Evolutionary conservation across 2,888 invertebrate genomes (phyloP).

Genomic region (Heliconius ismenius): DNA sequence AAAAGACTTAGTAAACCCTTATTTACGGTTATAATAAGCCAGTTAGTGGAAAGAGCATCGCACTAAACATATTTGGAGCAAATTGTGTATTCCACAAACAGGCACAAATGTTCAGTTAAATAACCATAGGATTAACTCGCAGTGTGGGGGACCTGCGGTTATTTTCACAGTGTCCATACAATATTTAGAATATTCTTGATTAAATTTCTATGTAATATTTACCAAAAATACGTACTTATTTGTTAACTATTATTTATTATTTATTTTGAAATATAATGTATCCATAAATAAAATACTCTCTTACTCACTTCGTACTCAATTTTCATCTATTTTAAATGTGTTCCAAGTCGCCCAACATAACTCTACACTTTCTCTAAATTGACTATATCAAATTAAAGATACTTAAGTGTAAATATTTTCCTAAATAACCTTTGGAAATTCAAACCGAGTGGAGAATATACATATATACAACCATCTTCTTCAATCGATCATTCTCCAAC

Average conservation of each 20-base stretch:
- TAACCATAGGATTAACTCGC: constrained; percentile 58
- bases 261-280: not conserved
- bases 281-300: too few species aligned
- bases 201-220: not conserved
- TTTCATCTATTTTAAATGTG: not conserved
- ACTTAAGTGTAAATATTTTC: not conserved
- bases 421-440: not conserved
- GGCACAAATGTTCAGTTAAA: constrained; percentile 71
- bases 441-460: not conserved
- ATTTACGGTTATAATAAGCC: constrained; percentile 66
- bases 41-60: constrained; percentile 76
- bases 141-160: constrained; percentile 27
- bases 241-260: not conserved
- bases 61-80: constrained; percentile 62
- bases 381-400: too few species aligned
- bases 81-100: constrained; percentile 68
- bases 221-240: not conserved
- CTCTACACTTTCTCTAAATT: too few species aligned
- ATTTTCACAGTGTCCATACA: constrained; percentile 3
- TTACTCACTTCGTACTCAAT: not conserved
- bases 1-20: constrained; percentile 46
- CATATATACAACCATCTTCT: not conserved
- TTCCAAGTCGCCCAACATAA: too few species aligned
- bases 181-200: not conserved
- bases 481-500: not conserved